Percentiles rank a stretch among this genome's conserved stretches.
phyloP scores from a whole-genome alignment of 2,113 vertebrate genomes.

The Erinaceus europaeus region DNA sequence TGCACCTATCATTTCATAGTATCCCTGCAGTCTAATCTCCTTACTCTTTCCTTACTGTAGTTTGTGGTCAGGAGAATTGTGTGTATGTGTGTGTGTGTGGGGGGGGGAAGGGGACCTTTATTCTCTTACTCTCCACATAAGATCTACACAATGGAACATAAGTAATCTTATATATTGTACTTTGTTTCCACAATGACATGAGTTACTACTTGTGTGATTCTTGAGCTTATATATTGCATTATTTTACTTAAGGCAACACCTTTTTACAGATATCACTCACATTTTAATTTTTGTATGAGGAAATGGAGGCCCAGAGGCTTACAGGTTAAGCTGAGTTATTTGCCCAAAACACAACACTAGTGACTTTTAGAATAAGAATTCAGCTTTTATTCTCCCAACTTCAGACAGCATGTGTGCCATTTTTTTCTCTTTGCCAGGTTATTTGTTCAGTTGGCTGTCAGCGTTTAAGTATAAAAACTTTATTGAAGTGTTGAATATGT shows the following conservation, averaged over 20 bases:
- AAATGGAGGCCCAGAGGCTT: not conserved
- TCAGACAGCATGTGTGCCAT: not conserved
- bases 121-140: not conserved
- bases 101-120: not conserved
- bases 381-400: not conserved
- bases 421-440: not conserved
- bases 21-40: not conserved
- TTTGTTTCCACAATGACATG: not conserved
- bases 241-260: not conserved
- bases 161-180: not conserved
- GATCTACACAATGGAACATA: not conserved
- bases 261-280: not conserved
- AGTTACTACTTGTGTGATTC: not conserved
- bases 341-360: not conserved
- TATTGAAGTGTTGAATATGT: not conserved
- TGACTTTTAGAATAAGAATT: not conserved
- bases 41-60: not conserved
- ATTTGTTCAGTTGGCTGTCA: not conserved
- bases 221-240: not conserved
- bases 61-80: not conserved
- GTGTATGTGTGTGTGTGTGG: too few relatives aligned
- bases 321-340: not conserved
- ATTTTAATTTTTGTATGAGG: constrained; percentile 20
- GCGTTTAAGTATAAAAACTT: not conserved
- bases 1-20: not conserved